Base-by-base conservation (phyloP, 2,797 vertebrate species). In the Bufotes viridis region DNA sequence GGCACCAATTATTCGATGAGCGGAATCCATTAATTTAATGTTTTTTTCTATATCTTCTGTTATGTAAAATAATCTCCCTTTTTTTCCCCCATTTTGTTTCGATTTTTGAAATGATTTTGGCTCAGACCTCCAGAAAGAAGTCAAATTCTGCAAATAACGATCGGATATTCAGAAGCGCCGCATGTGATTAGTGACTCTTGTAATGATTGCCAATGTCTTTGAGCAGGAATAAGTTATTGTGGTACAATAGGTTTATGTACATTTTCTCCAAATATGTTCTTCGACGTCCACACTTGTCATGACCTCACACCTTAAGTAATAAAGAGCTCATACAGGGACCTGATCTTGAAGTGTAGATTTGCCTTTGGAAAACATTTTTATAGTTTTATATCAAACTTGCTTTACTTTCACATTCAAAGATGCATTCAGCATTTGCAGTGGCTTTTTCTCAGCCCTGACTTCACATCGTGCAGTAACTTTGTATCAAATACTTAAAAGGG, bases 1-100 rank as follows among this genome's bases (percentile, higher is more conserved):
- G 0, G 97, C 98, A 0, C 98, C 98, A 0, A 24, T 93, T 85
- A 93, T 99, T 91, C 96, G 94, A 94, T 94, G 93, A 94, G 49
- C 72, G 10, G 74, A 49, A 51, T 65, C 84, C 24, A 8, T 58
- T 83, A 42, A 86, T 86, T 89, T 86, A 70, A 86, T 72, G 81
- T 76, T 24, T 81, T 84, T 85, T 81, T 86, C 65, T 75, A n/a
- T 82, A 29, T 82, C 70, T 65, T 69, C n/a, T 74, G 24, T 63
- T 26, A 60, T 76, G 84, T 86, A 26, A 63, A 69, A 74, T 82
- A 29, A 34, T 86, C n/a, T n/a, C n/a, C n/a, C n/a, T n/a, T 86
- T 82, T 53, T 24, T 6, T 3, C 29, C 13, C 18, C 12, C 6
- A 57, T 80, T 82, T 69, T 83, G 72, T 78, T 83, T 69, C 60